Evolutionary conservation across 2,888 invertebrate genomes (phyloP), one percentile per base, ranked within the genome.

Genomic region (Oeneis ivallda): DNA sequence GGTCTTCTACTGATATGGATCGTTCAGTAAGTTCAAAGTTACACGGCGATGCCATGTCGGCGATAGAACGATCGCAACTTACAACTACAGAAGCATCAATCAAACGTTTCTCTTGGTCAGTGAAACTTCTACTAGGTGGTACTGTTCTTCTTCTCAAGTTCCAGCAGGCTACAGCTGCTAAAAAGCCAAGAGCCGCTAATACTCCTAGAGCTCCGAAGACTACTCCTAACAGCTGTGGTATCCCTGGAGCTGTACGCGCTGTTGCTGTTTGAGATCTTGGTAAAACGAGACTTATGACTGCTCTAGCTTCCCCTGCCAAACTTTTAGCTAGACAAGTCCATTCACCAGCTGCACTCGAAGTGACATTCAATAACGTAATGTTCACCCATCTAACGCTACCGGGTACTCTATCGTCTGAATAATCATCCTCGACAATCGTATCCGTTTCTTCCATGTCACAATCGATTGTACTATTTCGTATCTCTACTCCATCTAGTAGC

Each of bases 101-200:
- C 60, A 97, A 89, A 77, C 96, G 95, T 85, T 97, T 97, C 79
- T 97, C 97, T 87, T 97, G 97, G 79, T 97, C 97, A 62, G 95
- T 96, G 79, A 96, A 96, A 82, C 96, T 96, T 70, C 93, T 90
- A 71, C 93, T 93, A 0, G 93, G 91, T 39, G 93, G 92, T 4
- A 96, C 94, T 71, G 95, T 95, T 53, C 95, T 93, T 83, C 96
- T 95, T 66, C 96, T 93, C 63, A 96, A 94, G 73, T 95, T 94
- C 89, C 92, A 92, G 67, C 92, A 92, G 1, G 89, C 91, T 50
- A 93, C 89, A n/a, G 92, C 88, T 7, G 83, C 89, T 63, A 91
- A 82, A 57, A 93, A 87, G n/a, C 96, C 93, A 62, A 95, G 93
- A 15, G 95, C 93, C 63, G 95, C 93, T 65, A 96, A 89, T 13